These are phyloP conservation scores for Microctenopoma steveboyesi DNA, from an alignment of 2,797 vertebrate species.

Conservation along the genomic window DNA sequence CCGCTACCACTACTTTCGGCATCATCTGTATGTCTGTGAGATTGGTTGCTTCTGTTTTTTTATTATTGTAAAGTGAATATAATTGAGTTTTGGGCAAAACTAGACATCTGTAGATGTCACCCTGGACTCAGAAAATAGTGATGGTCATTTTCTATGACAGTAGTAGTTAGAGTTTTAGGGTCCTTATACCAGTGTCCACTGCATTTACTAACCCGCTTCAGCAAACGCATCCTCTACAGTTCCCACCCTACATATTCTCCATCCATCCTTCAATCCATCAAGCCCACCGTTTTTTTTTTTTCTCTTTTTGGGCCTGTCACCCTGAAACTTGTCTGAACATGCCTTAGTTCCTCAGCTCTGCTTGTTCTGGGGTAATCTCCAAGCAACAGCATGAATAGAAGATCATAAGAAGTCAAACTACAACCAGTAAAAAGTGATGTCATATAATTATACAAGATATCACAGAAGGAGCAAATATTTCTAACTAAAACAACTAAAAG, in stretches of 20 bases:
- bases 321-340: conserved; percentile 45
- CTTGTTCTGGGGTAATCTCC: conserved; percentile 22
- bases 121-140: not conserved
- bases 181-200: not conserved
- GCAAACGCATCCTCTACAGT: not conserved
- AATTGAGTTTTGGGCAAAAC: not conserved
- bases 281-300: not conserved
- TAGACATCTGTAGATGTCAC: not conserved
- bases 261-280: conserved; percentile 1
- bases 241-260: not conserved
- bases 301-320: conserved; percentile 16
- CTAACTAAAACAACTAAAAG: not conserved
- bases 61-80: not conserved
- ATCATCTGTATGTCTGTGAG: too few species aligned
- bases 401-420: not conserved
- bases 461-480: not conserved
- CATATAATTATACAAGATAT: not conserved
- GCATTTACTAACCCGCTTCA: conserved; percentile 13
- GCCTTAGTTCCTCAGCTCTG: conserved; percentile 32
- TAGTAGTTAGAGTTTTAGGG: too few species aligned
- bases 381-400: conserved; percentile 9
- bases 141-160: too few species aligned
- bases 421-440: not conserved
- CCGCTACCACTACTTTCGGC: too few species aligned
- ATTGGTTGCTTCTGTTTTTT: not conserved